Conservation (phyloP, 2,797 vertebrate species). For the Tamandua tetradactyla region DNA sequence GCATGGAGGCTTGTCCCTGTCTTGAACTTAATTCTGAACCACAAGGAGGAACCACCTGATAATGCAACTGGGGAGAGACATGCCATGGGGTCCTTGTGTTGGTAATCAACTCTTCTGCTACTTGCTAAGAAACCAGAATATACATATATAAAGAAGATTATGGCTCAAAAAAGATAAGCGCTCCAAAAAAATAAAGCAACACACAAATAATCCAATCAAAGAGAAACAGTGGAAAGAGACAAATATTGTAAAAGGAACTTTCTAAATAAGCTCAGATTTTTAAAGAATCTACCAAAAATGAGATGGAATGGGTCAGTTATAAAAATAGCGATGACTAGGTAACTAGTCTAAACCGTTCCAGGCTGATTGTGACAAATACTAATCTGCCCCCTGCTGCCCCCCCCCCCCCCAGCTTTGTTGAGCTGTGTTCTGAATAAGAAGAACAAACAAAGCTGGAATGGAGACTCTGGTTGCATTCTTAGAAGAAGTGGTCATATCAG, state of each 20-base stretch:
- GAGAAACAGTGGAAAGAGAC: background rate
- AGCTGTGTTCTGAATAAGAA: background rate
- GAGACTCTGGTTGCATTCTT: background rate
- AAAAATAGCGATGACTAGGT: background rate
- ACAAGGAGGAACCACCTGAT: background rate
- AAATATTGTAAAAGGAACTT: background rate
- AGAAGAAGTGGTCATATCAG: background rate
- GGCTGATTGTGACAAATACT: background rate
- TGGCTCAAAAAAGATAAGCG: background rate
- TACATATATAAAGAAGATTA: background rate
- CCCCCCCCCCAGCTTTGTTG: background rate
- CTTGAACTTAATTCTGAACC: background rate
- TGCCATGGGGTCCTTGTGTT: background rate
- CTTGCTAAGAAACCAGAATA: background rate
- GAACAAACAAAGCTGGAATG: background rate
- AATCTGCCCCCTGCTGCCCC: too few species aligned
- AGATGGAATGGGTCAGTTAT: background rate
- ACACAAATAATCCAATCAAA: background rate
- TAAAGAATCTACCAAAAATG: background rate
- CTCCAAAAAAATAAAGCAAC: background rate
- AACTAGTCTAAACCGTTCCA: background rate
- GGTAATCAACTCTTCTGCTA: background rate
- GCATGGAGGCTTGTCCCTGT: background rate
- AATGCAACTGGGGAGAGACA: background rate
- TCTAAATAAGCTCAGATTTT: background rate